These are phyloP conservation scores for Eupeodes latifasciatus DNA, from an alignment of 2,888 invertebrate species.

Conservation along the genomic window DNA sequence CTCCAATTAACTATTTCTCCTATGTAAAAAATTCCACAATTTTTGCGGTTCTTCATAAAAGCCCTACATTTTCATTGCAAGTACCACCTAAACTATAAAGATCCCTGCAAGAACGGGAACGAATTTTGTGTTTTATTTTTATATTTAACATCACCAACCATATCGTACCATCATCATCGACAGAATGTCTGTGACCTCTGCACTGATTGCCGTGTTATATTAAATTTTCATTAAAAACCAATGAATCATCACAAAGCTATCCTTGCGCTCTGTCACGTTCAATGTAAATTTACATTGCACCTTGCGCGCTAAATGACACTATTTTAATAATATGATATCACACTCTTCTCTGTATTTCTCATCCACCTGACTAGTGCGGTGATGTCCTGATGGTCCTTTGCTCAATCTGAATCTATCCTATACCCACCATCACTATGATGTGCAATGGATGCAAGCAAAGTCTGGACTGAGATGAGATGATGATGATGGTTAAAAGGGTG, in stretches of 20 bases:
- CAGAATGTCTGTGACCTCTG: constrained; percentile 19
- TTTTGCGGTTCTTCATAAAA: too few relatives aligned
- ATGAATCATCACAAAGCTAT: constrained; percentile 59
- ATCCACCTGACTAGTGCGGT: background rate
- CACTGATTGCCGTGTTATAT: constrained; percentile 54
- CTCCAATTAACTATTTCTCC: too few relatives aligned
- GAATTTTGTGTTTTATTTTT: too few relatives aligned
- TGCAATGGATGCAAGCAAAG: background rate
- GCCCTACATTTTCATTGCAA: too few relatives aligned
- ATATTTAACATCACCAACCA: too few relatives aligned
- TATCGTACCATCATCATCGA: background rate
- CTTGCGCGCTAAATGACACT: constrained; percentile 30
- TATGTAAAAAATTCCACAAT: too few relatives aligned
- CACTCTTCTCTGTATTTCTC: background rate
- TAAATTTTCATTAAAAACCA: constrained; percentile 67
- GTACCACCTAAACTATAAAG: too few relatives aligned
- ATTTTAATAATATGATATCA: constrained; percentile 25
- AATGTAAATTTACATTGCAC: constrained; percentile 51
- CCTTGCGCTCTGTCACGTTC: constrained; percentile 41
- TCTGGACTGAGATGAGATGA: background rate
- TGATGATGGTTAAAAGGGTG: background rate
- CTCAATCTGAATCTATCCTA: background rate
- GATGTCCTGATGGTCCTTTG: background rate
- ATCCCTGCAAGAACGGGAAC: too few relatives aligned
- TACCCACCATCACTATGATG: background rate